phyloP scores from a whole-genome alignment of 1,140 invertebrate genomes.

The Chrysomallon squamiferum region DNA sequence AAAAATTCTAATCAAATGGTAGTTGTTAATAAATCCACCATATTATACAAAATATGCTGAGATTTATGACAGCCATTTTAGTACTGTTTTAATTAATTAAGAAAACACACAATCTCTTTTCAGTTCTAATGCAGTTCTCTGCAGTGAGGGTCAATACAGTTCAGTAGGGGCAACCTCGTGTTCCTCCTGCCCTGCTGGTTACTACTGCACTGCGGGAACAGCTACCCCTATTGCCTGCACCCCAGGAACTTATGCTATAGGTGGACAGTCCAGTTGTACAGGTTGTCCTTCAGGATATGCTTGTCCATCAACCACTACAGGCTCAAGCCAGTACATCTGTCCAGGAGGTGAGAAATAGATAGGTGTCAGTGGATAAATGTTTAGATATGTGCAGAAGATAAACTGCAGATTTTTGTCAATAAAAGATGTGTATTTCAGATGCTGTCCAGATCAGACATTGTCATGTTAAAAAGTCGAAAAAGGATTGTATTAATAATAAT shows the following conservation, averaged over 20 bases:
- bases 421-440: no score
- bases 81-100: no score
- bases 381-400: no score
- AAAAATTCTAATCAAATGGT: no score
- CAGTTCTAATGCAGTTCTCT: slow-evolving; percentile 36
- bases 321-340: slow-evolving; percentile 27
- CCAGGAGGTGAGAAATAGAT: slow-evolving; percentile 31
- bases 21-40: no score
- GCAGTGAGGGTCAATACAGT: slow-evolving; percentile 44
- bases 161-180: slow-evolving; percentile 40
- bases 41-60: no score
- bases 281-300: slow-evolving; percentile 46
- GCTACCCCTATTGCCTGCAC: slow-evolving; percentile 37
- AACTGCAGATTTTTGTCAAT: no score
- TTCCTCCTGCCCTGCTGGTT: slow-evolving; percentile 53
- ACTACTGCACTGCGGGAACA: slow-evolving; percentile 37
- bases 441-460: no score
- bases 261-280: slow-evolving; percentile 36
- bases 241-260: slow-evolving; percentile 41
- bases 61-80: no score
- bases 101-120: neutral
- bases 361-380: no score
- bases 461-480: no score
- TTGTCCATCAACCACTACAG: slow-evolving; percentile 50
- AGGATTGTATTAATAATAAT: no score